Percentiles rank a stretch among this genome's conserved stretches.
phyloP scores from a whole-genome alignment of 2,797 vertebrate genomes.

The Lemur catta region DNA sequence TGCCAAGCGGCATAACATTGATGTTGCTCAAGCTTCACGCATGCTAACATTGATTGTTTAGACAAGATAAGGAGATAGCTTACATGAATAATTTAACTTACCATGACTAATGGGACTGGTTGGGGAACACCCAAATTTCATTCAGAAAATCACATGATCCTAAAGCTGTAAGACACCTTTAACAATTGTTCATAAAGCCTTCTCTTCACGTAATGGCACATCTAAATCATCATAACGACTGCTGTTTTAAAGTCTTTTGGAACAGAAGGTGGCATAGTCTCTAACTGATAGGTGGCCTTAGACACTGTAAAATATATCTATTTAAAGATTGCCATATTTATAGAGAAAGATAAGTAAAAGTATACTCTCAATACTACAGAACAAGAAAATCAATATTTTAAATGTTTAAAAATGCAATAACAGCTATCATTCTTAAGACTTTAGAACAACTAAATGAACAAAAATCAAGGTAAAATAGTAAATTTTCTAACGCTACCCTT shows the following conservation, averaged over 20 bases:
- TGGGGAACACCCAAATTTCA: not conserved
- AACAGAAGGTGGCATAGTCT: not conserved
- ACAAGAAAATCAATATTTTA: not conserved
- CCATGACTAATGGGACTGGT: not conserved
- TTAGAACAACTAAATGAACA: not conserved
- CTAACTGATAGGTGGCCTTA: not conserved
- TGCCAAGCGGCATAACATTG: not conserved
- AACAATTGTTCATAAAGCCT: not conserved
- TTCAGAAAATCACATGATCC: not conserved
- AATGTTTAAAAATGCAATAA: not conserved
- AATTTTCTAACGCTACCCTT: not conserved
- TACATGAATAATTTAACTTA: conserved; percentile 27
- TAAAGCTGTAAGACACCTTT: not conserved
- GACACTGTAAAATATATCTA: not conserved
- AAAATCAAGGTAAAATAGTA: not conserved
- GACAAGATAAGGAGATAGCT: not conserved
- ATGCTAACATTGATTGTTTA: not conserved
- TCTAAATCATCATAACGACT: conserved; percentile 41
- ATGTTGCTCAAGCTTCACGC: not conserved
- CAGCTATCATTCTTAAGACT: not conserved
- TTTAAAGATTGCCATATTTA: not conserved
- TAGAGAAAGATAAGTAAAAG: not conserved
- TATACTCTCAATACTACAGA: not conserved
- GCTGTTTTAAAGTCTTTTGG: not conserved
- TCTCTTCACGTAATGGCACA: not conserved